These are phyloP conservation scores for Turdus rufiventris DNA, from an alignment of 2,113 vertebrate species.

Conservation along the genomic window DNA sequence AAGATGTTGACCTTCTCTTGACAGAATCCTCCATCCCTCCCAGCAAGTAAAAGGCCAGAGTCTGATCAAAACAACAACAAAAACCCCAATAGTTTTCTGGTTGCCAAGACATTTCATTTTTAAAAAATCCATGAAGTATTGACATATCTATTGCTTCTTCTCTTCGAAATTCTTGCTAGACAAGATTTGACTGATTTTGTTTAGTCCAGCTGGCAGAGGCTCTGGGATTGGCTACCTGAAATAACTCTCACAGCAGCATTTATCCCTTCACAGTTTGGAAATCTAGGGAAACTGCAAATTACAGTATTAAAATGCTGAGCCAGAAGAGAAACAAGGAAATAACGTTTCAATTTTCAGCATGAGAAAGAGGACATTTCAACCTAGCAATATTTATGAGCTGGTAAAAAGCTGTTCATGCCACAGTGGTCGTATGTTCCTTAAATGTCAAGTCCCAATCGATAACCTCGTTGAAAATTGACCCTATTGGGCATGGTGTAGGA, in stretches of 20 bases:
- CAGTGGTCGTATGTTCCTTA: not conserved
- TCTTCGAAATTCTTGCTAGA: slow-evolving; percentile 17
- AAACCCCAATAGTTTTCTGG: not conserved
- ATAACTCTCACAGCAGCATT: not conserved
- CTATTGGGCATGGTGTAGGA: not conserved
- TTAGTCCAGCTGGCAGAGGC: not conserved
- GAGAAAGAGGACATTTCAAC: not conserved
- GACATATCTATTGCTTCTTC: slow-evolving; percentile 1
- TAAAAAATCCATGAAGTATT: slow-evolving; percentile 34
- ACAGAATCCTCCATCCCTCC: not conserved
- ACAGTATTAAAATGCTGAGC: not conserved
- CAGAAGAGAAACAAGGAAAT: slow-evolving; percentile 17
- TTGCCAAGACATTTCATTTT: not conserved
- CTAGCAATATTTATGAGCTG: slow-evolving; percentile 39
- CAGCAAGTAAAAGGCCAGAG: slow-evolving; percentile 14
- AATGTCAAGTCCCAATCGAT: slow-evolving; percentile 40
- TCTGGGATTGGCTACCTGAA: not conserved
- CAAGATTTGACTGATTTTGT: not conserved
- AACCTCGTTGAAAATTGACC: not conserved
- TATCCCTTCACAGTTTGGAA: not conserved
- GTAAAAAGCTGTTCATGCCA: slow-evolving; percentile 37
- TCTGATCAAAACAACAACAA: not conserved
- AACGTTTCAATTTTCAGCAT: not conserved
- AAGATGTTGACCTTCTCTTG: not conserved
- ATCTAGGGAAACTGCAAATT: not conserved